phyloP scores from a whole-genome alignment of 2,113 vertebrate genomes.

The Ammodytes marinus region DNA sequence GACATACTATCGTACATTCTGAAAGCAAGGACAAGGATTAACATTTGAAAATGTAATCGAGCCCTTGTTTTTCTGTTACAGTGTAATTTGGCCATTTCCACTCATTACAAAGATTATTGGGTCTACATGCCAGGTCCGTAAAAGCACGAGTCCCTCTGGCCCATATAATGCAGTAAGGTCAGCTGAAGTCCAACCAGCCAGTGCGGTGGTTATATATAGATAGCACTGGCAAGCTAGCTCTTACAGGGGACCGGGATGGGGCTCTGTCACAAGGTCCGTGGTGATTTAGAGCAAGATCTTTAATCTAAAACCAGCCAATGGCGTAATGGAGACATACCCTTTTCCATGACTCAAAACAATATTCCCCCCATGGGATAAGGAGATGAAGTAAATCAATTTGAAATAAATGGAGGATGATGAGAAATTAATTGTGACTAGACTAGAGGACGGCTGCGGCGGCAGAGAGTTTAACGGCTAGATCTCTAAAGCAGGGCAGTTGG shows the following conservation, averaged over 20 bases:
- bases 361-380: constrained; percentile 51
- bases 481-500: constrained; percentile 39
- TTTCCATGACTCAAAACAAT: constrained; percentile 75
- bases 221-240: constrained; percentile 61
- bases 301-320: constrained; percentile 74
- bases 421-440: constrained; percentile 56
- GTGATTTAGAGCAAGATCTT: constrained; percentile 71
- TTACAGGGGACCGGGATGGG: constrained; percentile 45
- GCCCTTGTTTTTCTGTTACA: too few relatives aligned
- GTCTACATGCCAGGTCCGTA: constrained; percentile 51
- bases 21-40: not conserved
- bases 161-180: constrained; percentile 71
- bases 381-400: constrained; percentile 63
- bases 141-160: constrained; percentile 44
- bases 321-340: constrained; percentile 57
- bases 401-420: constrained; percentile 68
- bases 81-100: not conserved
- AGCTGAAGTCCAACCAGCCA: constrained; percentile 67
- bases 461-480: constrained; percentile 40
- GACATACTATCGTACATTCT: not conserved
- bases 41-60: not conserved
- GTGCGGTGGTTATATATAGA: constrained; percentile 79
- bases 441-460: constrained; percentile 7
- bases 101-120: constrained; percentile 41
- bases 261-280: constrained; percentile 66